Evolutionary conservation across 2,888 invertebrate genomes (phyloP).

Genomic region (Tubulanus polymorphus): DNA sequence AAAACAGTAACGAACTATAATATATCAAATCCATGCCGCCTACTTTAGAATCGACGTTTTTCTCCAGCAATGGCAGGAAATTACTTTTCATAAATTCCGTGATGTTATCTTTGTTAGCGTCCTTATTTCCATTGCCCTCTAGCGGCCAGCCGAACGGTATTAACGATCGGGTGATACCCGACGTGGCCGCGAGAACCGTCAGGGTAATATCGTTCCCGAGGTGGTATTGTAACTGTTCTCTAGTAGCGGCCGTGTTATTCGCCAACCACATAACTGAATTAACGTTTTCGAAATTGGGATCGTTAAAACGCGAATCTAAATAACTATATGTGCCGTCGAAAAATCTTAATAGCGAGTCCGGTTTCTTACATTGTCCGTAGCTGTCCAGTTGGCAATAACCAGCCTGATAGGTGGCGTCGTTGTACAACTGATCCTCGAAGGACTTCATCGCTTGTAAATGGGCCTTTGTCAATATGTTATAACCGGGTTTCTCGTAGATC

Average conservation of each 20-base stretch:
- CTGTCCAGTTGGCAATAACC: background rate
- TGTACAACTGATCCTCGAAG: slow-evolving; percentile 7
- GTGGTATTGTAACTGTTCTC: slow-evolving; percentile 23
- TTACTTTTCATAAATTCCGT: slow-evolving; percentile 16
- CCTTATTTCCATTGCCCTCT: slow-evolving; percentile 16
- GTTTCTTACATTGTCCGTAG: background rate
- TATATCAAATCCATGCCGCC: slow-evolving; percentile 23
- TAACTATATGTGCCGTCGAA: slow-evolving; percentile 4
- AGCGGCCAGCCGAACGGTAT: slow-evolving; percentile 27
- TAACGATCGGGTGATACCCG: slow-evolving; percentile 21
- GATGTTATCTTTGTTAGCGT: slow-evolving; percentile 18
- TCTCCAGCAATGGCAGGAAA: slow-evolving; percentile 19
- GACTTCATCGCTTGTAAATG: background rate
- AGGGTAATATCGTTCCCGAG: slow-evolving; percentile 22
- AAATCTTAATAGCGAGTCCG: background rate
- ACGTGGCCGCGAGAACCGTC: slow-evolving; percentile 9
- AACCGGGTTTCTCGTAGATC: background rate
- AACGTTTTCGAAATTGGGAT: slow-evolving; percentile 28
- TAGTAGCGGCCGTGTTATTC: slow-evolving; percentile 20
- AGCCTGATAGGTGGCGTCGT: background rate
- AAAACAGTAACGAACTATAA: slow-evolving; percentile 24
- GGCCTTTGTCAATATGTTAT: slow-evolving; percentile 3
- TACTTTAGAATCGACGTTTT: background rate
- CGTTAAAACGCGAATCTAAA: slow-evolving; percentile 25
- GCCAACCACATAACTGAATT: slow-evolving; percentile 24